Conservation (phyloP, 1,140 invertebrate species). For the Oncopeltus fasciatus region DNA sequence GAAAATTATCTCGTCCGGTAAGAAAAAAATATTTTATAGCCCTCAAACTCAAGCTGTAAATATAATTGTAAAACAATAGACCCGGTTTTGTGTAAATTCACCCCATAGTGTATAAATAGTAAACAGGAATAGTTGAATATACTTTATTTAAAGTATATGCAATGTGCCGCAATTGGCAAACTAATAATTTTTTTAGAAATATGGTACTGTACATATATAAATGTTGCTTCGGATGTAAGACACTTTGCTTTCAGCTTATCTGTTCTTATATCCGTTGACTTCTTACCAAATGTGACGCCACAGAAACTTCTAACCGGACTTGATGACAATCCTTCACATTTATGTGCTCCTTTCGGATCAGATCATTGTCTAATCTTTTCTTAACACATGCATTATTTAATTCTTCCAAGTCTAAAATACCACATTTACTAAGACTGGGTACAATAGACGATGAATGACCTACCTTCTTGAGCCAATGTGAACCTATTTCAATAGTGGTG, state of each 20-base stretch:
- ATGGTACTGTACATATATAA: slow-evolving; percentile 9
- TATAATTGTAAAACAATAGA: slow-evolving; percentile 8
- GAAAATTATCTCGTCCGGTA: background rate
- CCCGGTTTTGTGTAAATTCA: slow-evolving; percentile 7
- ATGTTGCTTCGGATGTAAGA: slow-evolving; percentile 5
- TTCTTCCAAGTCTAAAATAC: slow-evolving; percentile 3
- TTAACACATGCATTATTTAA: slow-evolving; percentile 10
- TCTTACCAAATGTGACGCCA: background rate
- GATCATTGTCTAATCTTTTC: slow-evolving; percentile 11
- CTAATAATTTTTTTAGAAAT: slow-evolving; percentile 8
- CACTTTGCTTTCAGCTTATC: background rate
- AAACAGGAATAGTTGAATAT: background rate
- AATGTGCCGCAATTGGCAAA: background rate
- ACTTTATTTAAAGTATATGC: background rate
- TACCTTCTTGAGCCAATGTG: slow-evolving; percentile 9
- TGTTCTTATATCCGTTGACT: slow-evolving; percentile 1
- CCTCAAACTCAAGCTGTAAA: slow-evolving; percentile 1
- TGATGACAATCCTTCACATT: slow-evolving; percentile 9
- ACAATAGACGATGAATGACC: slow-evolving; percentile 8
- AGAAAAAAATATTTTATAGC: background rate
- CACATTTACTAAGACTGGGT: background rate
- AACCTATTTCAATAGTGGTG: slow-evolving; percentile 9
- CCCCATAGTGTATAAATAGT: slow-evolving; percentile 1
- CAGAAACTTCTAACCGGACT: background rate
- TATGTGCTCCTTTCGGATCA: slow-evolving; percentile 13